Evolutionary conservation across 2,888 invertebrate species (phyloP).

Genomic region (Lycophotia porphyrea): DNA sequence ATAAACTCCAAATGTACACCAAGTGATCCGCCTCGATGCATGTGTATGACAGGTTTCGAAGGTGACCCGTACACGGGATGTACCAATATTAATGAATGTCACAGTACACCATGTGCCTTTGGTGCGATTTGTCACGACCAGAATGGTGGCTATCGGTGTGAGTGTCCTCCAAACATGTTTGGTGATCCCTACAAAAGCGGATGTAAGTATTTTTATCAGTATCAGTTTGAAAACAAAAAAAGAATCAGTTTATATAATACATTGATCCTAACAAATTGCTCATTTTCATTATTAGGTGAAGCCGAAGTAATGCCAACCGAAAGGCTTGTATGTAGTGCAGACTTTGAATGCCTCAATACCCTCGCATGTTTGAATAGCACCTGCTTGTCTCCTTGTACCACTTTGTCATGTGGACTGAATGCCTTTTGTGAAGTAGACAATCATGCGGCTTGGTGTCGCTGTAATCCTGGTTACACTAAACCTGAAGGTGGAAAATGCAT

Average conservation of each 20-base stretch:
- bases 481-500: slow-evolving; percentile 95
- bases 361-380: slow-evolving; percentile 94
- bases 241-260: not conserved
- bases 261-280: not conserved
- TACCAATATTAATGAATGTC: slow-evolving; percentile 96
- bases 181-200: slow-evolving; percentile 96
- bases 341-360: slow-evolving; percentile 95
- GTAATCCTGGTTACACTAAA: slow-evolving; percentile 95
- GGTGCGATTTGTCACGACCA: slow-evolving; percentile 97
- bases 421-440: slow-evolving; percentile 96
- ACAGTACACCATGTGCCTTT: slow-evolving; percentile 95
- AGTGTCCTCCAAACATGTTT: slow-evolving; percentile 95
- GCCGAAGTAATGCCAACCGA: slow-evolving; percentile 86
- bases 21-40: slow-evolving; percentile 96
- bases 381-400: slow-evolving; percentile 95
- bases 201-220: slow-evolving; percentile 89
- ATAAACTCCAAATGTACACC: slow-evolving; percentile 97
- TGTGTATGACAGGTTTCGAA: slow-evolving; percentile 96
- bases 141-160: slow-evolving; percentile 96
- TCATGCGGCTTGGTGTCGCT: slow-evolving; percentile 97
- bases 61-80: slow-evolving; percentile 96
- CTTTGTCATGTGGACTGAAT: slow-evolving; percentile 94
- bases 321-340: slow-evolving; percentile 92
- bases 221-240: slow-evolving; percentile 2
- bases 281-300: slow-evolving; percentile 73